phyloP scores from a whole-genome alignment of 2,888 invertebrate species.

The Apamea monoglypha region DNA sequence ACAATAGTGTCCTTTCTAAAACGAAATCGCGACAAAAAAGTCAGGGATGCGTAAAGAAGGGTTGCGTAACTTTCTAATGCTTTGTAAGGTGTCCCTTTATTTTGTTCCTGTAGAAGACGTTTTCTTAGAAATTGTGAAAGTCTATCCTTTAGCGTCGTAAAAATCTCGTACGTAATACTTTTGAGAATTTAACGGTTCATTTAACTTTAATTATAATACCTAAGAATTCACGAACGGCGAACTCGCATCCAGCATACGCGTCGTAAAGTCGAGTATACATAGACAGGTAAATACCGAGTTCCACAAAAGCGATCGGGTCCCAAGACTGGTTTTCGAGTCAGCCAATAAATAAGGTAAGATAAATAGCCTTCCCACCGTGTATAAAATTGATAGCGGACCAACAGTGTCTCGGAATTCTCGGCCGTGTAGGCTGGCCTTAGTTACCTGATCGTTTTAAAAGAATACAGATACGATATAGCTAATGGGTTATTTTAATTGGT shows the following conservation, averaged over 20 bases:
- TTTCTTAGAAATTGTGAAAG: slow-evolving; percentile 87
- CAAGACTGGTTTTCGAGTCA: slow-evolving; percentile 87
- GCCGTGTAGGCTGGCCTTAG: slow-evolving; percentile 79
- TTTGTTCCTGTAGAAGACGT: slow-evolving; percentile 71
- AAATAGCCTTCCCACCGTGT: slow-evolving; percentile 88
- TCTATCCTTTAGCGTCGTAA: slow-evolving; percentile 78
- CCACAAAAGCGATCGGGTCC: slow-evolving; percentile 81
- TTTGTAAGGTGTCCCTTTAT: slow-evolving; percentile 86
- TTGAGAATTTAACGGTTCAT: slow-evolving; percentile 75
- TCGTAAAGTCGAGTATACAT: slow-evolving; percentile 74
- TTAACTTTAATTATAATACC: slow-evolving; percentile 75
- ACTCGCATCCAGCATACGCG: slow-evolving; percentile 74
- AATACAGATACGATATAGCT: slow-evolving; percentile 77
- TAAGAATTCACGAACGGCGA: slow-evolving; percentile 62
- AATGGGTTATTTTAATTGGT: slow-evolving; percentile 78
- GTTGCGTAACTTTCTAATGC: slow-evolving; percentile 90
- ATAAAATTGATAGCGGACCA: slow-evolving; percentile 89
- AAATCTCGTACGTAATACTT: slow-evolving; percentile 70
- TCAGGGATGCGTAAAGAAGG: slow-evolving; percentile 85
- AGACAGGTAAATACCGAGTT: slow-evolving; percentile 79
- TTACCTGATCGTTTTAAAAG: slow-evolving; percentile 76
- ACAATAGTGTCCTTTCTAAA: slow-evolving; percentile 85
- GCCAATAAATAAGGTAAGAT: slow-evolving; percentile 89
- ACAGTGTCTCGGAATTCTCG: slow-evolving; percentile 82
- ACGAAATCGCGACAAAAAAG: slow-evolving; percentile 83